phyloP scores from a whole-genome alignment of 1,140 invertebrate genomes.

The Tetraneura akinire region DNA sequence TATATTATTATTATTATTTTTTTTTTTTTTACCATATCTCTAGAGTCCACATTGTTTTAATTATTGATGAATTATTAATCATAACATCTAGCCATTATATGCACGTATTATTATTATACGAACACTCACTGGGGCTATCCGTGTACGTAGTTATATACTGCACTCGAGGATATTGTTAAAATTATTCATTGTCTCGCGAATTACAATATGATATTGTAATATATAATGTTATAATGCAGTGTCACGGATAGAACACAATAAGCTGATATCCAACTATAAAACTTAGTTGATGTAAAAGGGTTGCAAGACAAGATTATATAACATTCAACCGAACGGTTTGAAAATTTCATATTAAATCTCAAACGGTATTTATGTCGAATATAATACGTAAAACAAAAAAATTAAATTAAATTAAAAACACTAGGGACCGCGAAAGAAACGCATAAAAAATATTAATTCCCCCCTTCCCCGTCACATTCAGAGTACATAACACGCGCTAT shows the following conservation, averaged over 20 bases:
- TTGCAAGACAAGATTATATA: constrained; percentile 44
- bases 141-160: constrained; percentile 6
- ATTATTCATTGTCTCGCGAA: constrained; percentile 32
- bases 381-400: too few relatives aligned
- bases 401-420: too few relatives aligned
- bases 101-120: neutral
- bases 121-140: neutral
- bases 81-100: neutral
- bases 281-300: constrained; percentile 40
- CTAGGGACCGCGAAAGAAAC: too few relatives aligned
- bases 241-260: constrained; percentile 16
- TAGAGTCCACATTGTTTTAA: neutral
- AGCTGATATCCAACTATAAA: constrained; percentile 37
- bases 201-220: too few relatives aligned
- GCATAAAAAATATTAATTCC: too few relatives aligned
- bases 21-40: neutral
- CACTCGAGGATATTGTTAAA: constrained; percentile 16
- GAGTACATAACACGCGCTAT: too few relatives aligned
- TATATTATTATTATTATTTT: too few relatives aligned
- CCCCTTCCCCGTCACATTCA: too few relatives aligned
- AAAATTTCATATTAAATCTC: neutral
- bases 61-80: constrained; percentile 15
- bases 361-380: too few relatives aligned
- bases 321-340: neutral
- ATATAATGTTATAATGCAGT: constrained; percentile 25